phyloP scores from a whole-genome alignment of 2,888 invertebrate species.

The Machimus rusticus region DNA sequence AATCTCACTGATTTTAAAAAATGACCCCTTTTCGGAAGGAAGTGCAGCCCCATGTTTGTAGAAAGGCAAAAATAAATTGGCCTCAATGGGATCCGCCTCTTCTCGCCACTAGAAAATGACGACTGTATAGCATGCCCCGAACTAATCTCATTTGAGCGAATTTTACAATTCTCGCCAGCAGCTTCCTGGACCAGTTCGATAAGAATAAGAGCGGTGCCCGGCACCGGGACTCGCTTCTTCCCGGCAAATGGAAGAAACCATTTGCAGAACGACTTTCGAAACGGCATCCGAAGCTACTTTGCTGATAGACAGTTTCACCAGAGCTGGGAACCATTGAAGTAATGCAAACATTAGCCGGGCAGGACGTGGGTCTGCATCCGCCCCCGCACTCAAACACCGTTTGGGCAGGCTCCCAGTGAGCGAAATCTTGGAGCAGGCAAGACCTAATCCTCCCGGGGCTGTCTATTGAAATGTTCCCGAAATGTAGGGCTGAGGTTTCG shows the following conservation, averaged over 20 bases:
- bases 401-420: background rate
- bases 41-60: background rate
- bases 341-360: background rate
- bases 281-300: slow-evolving; percentile 3
- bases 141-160: background rate
- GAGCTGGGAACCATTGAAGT: background rate
- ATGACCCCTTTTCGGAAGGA: background rate
- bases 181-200: background rate
- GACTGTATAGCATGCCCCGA: background rate
- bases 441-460: background rate
- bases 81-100: background rate
- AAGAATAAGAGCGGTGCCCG: background rate
- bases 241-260: background rate
- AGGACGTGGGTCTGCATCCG: background rate
- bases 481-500: background rate
- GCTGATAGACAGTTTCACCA: slow-evolving; percentile 6
- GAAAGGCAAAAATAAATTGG: background rate
- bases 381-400: background rate
- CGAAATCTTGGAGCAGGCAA: background rate
- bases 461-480: background rate
- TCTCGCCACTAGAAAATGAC: background rate
- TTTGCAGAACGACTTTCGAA: background rate
- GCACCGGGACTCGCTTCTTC: background rate
- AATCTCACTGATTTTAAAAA: background rate
- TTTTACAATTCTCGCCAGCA: background rate